Evolutionary conservation across 2,113 vertebrate species (phyloP).

Genomic region (Casuarius casuarius): DNA sequence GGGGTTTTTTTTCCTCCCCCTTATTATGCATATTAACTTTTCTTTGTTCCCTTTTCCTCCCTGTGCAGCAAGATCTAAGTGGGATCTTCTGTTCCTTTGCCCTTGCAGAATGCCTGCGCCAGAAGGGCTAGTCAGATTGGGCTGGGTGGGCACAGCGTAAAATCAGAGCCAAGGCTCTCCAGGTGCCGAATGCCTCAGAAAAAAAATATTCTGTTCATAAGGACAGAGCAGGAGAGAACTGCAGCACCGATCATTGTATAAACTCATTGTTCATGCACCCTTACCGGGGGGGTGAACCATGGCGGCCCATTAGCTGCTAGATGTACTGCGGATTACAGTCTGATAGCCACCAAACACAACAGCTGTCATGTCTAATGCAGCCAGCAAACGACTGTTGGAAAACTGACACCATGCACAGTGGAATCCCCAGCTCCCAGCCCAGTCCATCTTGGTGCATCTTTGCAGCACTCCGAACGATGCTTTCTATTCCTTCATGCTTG

Average conservation of each 20-base stretch:
- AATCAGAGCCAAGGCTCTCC: not conserved
- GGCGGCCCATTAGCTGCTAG: not conserved
- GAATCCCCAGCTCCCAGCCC: not conserved
- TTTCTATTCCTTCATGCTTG: not conserved
- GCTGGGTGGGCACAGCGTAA: accelerated
- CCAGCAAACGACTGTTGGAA: not conserved
- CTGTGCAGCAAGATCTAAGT: not conserved
- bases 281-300: not conserved
- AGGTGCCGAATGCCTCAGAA: not conserved
- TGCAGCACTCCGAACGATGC: not conserved
- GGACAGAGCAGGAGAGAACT: not conserved
- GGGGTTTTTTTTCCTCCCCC: not conserved
- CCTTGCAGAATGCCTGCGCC: not conserved
- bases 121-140: not conserved
- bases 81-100: not conserved
- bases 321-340: not conserved
- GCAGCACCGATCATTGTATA: not conserved
- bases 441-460: not conserved
- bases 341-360: not conserved
- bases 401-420: not conserved
- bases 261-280: not conserved
- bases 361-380: constrained; percentile 13
- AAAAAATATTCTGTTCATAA: not conserved
- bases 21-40: not conserved
- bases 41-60: not conserved